These are phyloP conservation scores for Drosophila malerkotliana DNA, from an alignment of 1,140 invertebrate genomes.

Conservation along the genomic window DNA sequence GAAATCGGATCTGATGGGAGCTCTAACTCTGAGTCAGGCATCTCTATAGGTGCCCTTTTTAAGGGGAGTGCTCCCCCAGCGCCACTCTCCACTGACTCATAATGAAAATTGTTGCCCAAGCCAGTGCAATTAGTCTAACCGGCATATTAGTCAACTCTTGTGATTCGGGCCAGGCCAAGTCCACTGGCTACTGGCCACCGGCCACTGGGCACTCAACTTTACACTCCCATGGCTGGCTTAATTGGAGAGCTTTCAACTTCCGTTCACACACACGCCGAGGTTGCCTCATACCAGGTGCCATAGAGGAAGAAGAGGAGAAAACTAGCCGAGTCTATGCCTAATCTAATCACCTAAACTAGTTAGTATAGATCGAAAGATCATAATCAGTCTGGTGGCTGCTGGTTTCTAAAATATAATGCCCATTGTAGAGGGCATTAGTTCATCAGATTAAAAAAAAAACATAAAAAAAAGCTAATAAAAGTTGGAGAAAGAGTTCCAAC, in stretches of 20 bases:
- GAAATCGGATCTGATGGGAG: constrained; percentile 45
- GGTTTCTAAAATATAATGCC: too few species aligned
- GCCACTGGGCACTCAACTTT: background rate
- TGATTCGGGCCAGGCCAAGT: constrained; percentile 15
- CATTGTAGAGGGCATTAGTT: constrained; percentile 27
- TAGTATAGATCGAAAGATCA: too few species aligned
- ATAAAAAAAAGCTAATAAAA: constrained; percentile 16
- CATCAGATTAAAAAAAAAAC: constrained; percentile 3
- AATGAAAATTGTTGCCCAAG: constrained; percentile 8
- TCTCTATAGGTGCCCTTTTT: constrained; percentile 8
- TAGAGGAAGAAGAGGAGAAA: background rate
- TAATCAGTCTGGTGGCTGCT: too few species aligned
- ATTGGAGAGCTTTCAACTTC: constrained; percentile 34
- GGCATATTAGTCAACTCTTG: constrained; percentile 23
- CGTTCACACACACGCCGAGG: constrained; percentile 26
- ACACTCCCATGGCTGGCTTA: constrained; percentile 19
- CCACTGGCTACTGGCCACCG: background rate
- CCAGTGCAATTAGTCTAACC: constrained; percentile 31
- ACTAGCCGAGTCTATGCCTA: background rate
- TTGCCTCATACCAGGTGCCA: constrained; percentile 6
- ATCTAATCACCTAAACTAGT: too few species aligned
- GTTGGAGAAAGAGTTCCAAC: constrained; percentile 72
- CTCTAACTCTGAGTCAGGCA: constrained; percentile 35
- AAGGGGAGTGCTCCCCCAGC: constrained; percentile 1
- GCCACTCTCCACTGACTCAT: constrained; percentile 17